A percentile compares a stretch with the other conserved stretches of the same genome.
phyloP scores from a whole-genome alignment of 1,140 invertebrate genomes.

The Cyrtorhinus lividipennis region DNA sequence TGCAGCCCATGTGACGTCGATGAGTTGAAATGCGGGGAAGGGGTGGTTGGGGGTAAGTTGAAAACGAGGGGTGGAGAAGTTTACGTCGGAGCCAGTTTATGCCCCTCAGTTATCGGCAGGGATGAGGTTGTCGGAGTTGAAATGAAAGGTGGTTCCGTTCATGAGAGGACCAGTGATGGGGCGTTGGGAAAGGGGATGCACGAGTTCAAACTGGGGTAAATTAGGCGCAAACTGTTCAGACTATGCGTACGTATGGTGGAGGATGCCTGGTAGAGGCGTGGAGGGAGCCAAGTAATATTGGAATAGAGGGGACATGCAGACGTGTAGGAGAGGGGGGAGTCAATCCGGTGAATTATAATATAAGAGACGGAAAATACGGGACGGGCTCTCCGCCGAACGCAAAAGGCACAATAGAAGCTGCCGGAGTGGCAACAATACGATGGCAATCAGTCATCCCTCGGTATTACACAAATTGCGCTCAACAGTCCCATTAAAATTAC shows the following conservation, averaged over 20 bases:
- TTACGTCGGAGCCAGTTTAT: neutral
- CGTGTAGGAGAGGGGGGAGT: neutral
- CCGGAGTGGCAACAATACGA: conserved; percentile 7
- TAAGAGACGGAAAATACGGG: conserved; percentile 1
- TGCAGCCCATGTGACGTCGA: no score
- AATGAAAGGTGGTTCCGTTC: conserved; percentile 1
- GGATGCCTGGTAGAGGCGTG: no score
- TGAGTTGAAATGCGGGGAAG: neutral
- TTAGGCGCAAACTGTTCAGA: conserved; percentile 6
- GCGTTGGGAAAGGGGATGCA: neutral
- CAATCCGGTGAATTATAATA: conserved; percentile 10
- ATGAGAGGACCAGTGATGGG: neutral
- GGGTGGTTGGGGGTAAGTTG: neutral
- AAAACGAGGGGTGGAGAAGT: neutral
- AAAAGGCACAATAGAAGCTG: no score
- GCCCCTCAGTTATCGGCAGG: neutral
- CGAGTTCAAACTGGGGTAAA: neutral
- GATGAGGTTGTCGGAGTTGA: no score
- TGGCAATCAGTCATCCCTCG: conserved; percentile 8
- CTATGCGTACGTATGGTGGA: neutral
- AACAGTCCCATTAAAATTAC: conserved; percentile 10
- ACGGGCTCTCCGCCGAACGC: no score
- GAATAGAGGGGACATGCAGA: no score
- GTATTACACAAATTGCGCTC: conserved; percentile 9
- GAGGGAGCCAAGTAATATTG: no score